Evolutionary conservation across 2,113 vertebrate genomes (phyloP), one percentile per base, ranked within the genome.

Genomic region (Solea solea): DNA sequence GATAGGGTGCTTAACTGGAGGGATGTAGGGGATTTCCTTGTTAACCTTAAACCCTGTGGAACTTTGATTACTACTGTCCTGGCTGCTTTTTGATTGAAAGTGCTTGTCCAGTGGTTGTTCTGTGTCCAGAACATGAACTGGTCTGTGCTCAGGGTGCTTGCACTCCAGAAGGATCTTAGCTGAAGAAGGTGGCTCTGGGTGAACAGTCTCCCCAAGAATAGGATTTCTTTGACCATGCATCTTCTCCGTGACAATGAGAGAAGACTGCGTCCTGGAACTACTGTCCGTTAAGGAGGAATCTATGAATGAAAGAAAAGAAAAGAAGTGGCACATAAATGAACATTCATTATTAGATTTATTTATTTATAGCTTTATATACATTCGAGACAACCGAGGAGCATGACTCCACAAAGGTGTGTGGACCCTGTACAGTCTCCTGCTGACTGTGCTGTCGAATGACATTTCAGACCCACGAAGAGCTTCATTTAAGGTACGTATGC

Each of bases 261-360:
- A 98, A 21, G 97, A 96, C 74, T 97, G 96, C 50, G 94, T 95
- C 91, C 94, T 93, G 72, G 96, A 96, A 91, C 94, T 95, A 86
- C 96, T 96, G 61, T 98, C 98, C 55, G 96, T 96, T 89, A 98
- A 78, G 61, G 96, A 96, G 76, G 97, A 97, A 94, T 99, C 98
- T 99, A 81, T 87, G 55, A 28, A 94, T 34, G 54, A 8, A 49
- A 86, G 64, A 16, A 78, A 53, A 81, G 64, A 86, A 4, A 86
- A 58, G 40, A 64, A 13, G 25, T 51, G 34, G 34, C 34, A 34
- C 5, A 34, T 34, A 2, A 34, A 34, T 45, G 45, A 48, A 21
- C 7, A 46, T 8, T 46, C 44, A 8, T 12, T 3, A 46, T 46
- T 3, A 11, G 44, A 45, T 12, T 10, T 3, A 46, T 10, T 44